Conservation (phyloP, 1,140 invertebrate species). For the Drosophila arawakana region DNA sequence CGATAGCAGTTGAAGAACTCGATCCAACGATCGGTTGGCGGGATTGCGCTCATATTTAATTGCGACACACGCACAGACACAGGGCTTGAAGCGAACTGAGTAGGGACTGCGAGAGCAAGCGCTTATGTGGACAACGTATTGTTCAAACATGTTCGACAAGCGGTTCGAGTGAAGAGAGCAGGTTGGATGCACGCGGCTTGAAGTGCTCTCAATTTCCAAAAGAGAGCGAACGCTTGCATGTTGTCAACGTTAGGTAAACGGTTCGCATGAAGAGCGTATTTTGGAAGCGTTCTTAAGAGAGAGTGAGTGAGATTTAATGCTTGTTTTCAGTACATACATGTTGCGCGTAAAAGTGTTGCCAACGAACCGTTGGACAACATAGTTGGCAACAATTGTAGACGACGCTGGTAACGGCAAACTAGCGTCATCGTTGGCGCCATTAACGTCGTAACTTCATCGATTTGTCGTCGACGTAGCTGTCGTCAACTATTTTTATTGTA, state of each 20-base stretch:
- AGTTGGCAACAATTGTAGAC: slow-evolving; percentile 50
- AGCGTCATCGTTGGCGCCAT: slow-evolving; percentile 64
- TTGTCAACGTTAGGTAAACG: no score
- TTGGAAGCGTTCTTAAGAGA: background rate
- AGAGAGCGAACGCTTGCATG: background rate
- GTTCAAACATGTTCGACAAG: slow-evolving; percentile 26
- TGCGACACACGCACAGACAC: slow-evolving; percentile 11
- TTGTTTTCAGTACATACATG: background rate
- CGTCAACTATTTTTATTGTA: slow-evolving; percentile 23
- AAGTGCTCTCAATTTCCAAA: background rate
- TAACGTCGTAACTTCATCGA: slow-evolving; percentile 57
- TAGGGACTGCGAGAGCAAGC: background rate
- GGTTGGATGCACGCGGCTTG: no score
- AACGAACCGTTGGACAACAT: slow-evolving; percentile 29
- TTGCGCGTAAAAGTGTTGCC: slow-evolving; percentile 13
- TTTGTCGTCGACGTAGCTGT: slow-evolving; percentile 36
- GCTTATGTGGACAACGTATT: slow-evolving; percentile 1
- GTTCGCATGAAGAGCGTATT: no score
- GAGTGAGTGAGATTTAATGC: background rate
- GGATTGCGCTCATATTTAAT: slow-evolving; percentile 30
- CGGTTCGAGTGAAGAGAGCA: background rate
- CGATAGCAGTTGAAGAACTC: slow-evolving; percentile 31
- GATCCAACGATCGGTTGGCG: slow-evolving; percentile 22
- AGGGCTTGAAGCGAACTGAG: slow-evolving; percentile 24
- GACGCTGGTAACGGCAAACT: slow-evolving; percentile 62